phyloP scores from a whole-genome alignment of 2,113 vertebrate species.

The Loxodonta africana region DNA sequence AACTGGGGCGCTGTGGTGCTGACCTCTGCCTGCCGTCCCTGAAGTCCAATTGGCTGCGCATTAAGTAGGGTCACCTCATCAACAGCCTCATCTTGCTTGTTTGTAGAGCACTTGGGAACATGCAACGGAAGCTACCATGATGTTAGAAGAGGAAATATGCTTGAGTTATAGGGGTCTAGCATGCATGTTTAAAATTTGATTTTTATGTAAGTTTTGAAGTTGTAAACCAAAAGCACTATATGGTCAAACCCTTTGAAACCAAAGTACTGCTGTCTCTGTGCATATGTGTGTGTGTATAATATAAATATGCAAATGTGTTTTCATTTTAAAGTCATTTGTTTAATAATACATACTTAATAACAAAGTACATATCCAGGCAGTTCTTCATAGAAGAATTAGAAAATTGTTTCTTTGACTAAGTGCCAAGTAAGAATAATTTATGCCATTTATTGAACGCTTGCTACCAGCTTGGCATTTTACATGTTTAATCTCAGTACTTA shows the following conservation, averaged over 20 bases:
- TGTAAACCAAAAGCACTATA: not conserved
- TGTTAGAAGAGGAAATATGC: not conserved
- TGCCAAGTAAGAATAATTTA: not conserved
- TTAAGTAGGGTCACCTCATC: not conserved
- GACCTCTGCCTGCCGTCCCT: not conserved
- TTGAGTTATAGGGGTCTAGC: not conserved
- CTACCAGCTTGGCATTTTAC: not conserved
- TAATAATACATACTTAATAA: constrained; percentile 51
- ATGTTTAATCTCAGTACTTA: not conserved
- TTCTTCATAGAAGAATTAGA: not conserved
- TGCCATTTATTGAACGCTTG: not conserved
- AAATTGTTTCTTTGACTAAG: not conserved
- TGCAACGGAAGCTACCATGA: not conserved
- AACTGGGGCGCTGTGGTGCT: accelerated
- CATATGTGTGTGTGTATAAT: not conserved
- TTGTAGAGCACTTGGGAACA: not conserved
- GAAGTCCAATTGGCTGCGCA: accelerated
- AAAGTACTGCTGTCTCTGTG: not conserved
- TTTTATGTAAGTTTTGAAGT: constrained; percentile 40
- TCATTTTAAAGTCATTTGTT: not conserved
- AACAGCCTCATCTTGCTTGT: not conserved
- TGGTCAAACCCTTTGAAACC: not conserved
- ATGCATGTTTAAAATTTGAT: not conserved
- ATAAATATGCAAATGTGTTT: not conserved
- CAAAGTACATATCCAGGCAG: not conserved